Base-by-base conservation (phyloP, 2,113 vertebrate genomes). In the Ammodytes marinus region DNA sequence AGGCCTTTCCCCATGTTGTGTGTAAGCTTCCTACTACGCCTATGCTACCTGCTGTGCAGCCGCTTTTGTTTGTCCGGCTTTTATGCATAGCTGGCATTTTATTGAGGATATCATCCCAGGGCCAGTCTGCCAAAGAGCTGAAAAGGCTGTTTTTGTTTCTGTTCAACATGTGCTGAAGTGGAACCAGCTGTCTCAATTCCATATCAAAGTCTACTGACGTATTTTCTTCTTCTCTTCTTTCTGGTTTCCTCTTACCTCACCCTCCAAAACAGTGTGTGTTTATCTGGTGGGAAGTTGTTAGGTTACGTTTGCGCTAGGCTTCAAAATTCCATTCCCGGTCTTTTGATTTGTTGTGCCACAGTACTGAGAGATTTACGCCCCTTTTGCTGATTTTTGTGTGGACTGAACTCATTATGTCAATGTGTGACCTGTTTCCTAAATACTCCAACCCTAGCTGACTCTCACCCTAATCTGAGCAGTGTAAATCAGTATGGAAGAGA, bases 71-170 rank as follows among this genome's bases (percentile, higher is more conserved):
- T 76, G 40, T 89, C 54, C 8, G 10, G 42, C 27, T 45, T 88
- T 82, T 89, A 64, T 89, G 90, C 82, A 72, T 65, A 53, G 86
- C 70, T 86, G 61, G 72, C 77, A 5, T 83, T 91, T 88, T 81
- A 71, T 78, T 45, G 74, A 74, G 75, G 79, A 79, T 65, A 63
- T 86, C 72, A 66, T 78, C 77, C 83, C 5, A 11, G n/a, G 40
- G 73, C 69, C 67, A 45, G 47, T 42, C 54, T 65, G 65, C 63
- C 74, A 89, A 89, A 88, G 50, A 13, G 88, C 87, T 90, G 89
- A 91, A 80, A 76, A 73, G 2, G 68, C 78, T 52, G 17, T 69
- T 91, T 80, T 79, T 35, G 64, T 17, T 58, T 53, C 15, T 5
- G 50, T 65, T 50, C 60, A 42, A 46, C 74, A 40, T 47, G 78